These are phyloP conservation scores for Galendromus occidentalis DNA, from an alignment of 1,140 invertebrate genomes.

Conservation along the genomic window DNA sequence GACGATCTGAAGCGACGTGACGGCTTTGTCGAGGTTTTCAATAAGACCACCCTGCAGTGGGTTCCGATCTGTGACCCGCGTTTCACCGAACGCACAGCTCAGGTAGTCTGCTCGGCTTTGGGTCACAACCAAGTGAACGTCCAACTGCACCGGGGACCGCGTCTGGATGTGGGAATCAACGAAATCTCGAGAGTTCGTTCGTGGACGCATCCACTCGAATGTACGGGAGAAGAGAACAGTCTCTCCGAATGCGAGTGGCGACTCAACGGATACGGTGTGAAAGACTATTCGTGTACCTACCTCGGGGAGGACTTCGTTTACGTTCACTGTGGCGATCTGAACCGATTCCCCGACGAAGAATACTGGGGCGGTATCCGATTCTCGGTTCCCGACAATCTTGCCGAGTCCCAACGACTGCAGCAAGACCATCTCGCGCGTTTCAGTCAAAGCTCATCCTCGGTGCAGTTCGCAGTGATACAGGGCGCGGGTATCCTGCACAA, in stretches of 20 bases:
- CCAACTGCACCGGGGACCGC: conserved; percentile 51
- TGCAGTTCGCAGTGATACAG: conserved; percentile 53
- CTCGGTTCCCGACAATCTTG: conserved; percentile 67
- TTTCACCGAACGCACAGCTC: conserved; percentile 80
- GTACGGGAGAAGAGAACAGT: conserved; percentile 53
- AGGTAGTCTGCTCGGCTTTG: conserved; percentile 85
- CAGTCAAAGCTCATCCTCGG: conserved; percentile 13
- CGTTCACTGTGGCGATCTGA: conserved; percentile 65
- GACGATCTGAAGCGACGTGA: conserved; percentile 22
- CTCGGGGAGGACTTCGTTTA: conserved; percentile 70
- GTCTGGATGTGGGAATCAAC: conserved; percentile 64
- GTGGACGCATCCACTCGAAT: conserved; percentile 78
- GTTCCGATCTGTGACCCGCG: conserved; percentile 83
- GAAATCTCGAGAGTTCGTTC: conserved; percentile 65
- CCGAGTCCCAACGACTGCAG: conserved; percentile 48
- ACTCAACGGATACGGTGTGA: conserved; percentile 59
- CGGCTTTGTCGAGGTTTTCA: conserved; percentile 83
- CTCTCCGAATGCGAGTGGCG: conserved; percentile 71
- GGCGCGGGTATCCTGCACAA: conserved; percentile 92
- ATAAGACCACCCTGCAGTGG: conserved; percentile 82
- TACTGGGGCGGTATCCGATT: conserved; percentile 96
- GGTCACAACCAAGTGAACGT: conserved; percentile 71
- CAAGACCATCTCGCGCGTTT: conserved; percentile 46
- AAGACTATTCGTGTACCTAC: conserved; percentile 62
- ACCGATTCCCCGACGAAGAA: conserved; percentile 42